Evolutionary conservation across 2,888 invertebrate genomes (phyloP), one percentile per base, ranked within the genome.

Genomic region (Aplocera efformata): DNA sequence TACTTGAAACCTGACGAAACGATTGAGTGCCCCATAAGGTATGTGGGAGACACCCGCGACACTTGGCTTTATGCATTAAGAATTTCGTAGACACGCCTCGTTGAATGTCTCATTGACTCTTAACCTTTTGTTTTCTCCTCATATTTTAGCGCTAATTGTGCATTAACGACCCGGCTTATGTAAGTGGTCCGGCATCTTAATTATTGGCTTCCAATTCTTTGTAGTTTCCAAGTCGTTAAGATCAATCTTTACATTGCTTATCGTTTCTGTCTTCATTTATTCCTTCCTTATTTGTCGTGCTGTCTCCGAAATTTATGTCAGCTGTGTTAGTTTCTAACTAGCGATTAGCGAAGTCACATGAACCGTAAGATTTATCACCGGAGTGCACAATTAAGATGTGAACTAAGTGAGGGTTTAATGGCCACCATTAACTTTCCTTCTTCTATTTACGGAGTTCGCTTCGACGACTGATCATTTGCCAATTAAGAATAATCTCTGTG

Each of bases 1-100:
- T 79, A 76, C 70, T 64, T 67, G 67, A 69, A 69, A 72, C 69
- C 62, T 72, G 72, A 72, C 60, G 73, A 72, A 72, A 72, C 61
- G 61, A 63, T 65, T 61, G 59, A 70, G 67, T 70, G 72, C 69
- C 71, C 67, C 71, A 63, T 74, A 75, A 64, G 76, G 78, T 64
- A 71, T 72, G 74, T 69, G 60, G 63, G 65, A 66, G 69, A 62
- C 57, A 54, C 55, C 56, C 32, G 48, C 52, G 53, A 49, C 62
- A 58, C 60, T 57, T 58, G 55, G 50, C 49, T 56, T 47, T 47
- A 42, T 47, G 59, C 39, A 47, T 58, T 57, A 58, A 50, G 55
- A 61, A 63, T 56, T 50, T 17, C 52, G 51, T 60, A 58, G 63
- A 62, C 54, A 54, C 50, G 56, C 54, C 50, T 47, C 41, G 49